Evolutionary conservation across 92 coral and sea anemone genomes (phyloP).

Genomic region (Meandrina meandrites): DNA sequence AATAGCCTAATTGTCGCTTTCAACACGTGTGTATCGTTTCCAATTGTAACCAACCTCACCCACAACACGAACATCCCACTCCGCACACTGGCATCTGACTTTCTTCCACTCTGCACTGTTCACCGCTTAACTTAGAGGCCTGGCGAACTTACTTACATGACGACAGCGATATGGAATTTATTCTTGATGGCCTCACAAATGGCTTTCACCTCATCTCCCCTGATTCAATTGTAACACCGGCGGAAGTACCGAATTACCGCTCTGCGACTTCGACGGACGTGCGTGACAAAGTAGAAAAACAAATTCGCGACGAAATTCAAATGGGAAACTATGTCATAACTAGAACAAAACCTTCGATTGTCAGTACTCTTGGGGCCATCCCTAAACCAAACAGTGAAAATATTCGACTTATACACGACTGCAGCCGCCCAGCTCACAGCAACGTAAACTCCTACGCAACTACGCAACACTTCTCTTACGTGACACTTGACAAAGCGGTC

Average conservation of each 20-base stretch:
- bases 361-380: constrained; percentile 25
- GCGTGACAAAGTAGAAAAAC: too few relatives aligned
- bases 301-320: neutral
- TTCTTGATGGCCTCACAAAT: too few relatives aligned
- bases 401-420: constrained; percentile 41
- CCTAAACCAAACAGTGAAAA: constrained; percentile 42
- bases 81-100: too few relatives aligned
- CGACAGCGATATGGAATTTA: too few relatives aligned
- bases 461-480: constrained; percentile 33
- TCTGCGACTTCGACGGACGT: too few relatives aligned
- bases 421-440: constrained; percentile 18
- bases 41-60: too few relatives aligned
- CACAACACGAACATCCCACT: too few relatives aligned
- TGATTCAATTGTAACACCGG: too few relatives aligned
- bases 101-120: too few relatives aligned
- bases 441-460: constrained; percentile 25
- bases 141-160: too few relatives aligned
- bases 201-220: neutral
- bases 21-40: neutral
- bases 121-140: too few relatives aligned
- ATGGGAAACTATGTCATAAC: constrained; percentile 27
- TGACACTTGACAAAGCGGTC: constrained; percentile 34
- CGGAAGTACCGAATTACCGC: neutral
- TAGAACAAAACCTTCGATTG: constrained; percentile 5
- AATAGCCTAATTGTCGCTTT: neutral